Base-by-base conservation (phyloP, 1,140 invertebrate genomes). In the Subanguina moxae region DNA sequence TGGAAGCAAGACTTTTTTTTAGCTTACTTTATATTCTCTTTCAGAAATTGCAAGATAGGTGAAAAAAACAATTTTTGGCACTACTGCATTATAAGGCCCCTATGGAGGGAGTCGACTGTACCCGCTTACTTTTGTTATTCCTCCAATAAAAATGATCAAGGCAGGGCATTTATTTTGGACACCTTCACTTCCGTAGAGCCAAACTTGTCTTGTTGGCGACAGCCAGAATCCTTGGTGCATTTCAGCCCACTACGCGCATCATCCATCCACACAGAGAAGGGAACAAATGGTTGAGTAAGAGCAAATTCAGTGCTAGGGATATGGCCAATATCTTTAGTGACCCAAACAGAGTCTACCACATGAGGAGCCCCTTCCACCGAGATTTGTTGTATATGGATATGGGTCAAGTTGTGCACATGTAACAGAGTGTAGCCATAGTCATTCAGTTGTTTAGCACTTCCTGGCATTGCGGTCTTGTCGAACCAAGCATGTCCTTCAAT, bases 371-470 rank as follows among this genome's bases (percentile, higher is more conserved):
- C 45, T 57, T 85, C 84, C 77, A 85, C 91, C 0, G 92, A 94
- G n/a, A 96, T 88, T 86, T 97, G 93, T 84, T 95, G 90, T 64
- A 52, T 25, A 15, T 52, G 48, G 3, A 52, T 7, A 15, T 97
- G 93, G 19, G 92, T 91, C 27, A 78, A 83, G 83, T 97, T 96
- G 74, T 87, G 85, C 0, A 89, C 89, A 70, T 87, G 88, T 83
- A 97, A 84, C 65, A 91, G 85, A 0, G 92, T 90, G 83, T 93
- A 98, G 15, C 94, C 94, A 85, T 97, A 97, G 84, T 97, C 94
- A 61, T 87, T 86, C 67, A 87, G 90, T 25, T 89, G n/a, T 52
- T 52, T 28, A 1, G 62, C 70, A 57, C 62, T 72, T 5, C 25
- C 70, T 28, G 64, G 68, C 56, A 76, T 75, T 67, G 72, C 56